Evolutionary conservation across 2,113 vertebrate genomes (phyloP), one percentile per base, ranked within the genome.

Genomic region (Cryptomyrus ogoouensis): DNA sequence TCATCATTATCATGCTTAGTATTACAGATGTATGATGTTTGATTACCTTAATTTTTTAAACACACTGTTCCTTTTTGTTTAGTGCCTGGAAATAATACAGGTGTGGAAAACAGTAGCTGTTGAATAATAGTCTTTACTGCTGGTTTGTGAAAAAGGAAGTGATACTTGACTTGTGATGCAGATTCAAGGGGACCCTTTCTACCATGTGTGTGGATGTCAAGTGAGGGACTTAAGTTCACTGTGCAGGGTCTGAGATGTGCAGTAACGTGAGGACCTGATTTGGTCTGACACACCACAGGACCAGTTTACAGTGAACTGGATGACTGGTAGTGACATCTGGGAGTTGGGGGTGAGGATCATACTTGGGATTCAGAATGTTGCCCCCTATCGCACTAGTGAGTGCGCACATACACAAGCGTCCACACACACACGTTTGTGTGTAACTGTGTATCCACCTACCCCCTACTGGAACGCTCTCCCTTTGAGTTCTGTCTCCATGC

Each of bases 251-350:
- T 13, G 35, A 15, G 35, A 2, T 31, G 52, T 19, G 52, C 8
- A 39, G 15, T 9, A 19, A 19, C 6, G 8, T 80, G 70, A 74
- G 46, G 39, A 31, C n/a, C 39, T 89, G 77, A 89, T 89, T 62
- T 85, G 21, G 5, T 84, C 77, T 89, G 89, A 19, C 89, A 89
- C 9, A 83, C 19, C n/a, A 42, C 80, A 85, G 39, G 24, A 85
- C 31, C 80, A 44, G 24, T 58, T 85, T 31, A 85, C 52, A 53
- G 52, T 27, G 24, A 77, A 58, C 31, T 39, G 39, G 39, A 12
- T n/a, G 87, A 42, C 62, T 56, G 39, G 87, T 17, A 44, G 87
- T 12, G 35, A 80, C 49, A 56, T 42, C 88, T 86, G 19, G 62
- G 27, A 70, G 62, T 3, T 19, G 21, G 80, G 74, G 50, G 77